A percentile compares a stretch with the other conserved stretches of the same genome.
phyloP scores from a whole-genome alignment of 2,113 vertebrate species.

The Anolis carolinensis region DNA sequence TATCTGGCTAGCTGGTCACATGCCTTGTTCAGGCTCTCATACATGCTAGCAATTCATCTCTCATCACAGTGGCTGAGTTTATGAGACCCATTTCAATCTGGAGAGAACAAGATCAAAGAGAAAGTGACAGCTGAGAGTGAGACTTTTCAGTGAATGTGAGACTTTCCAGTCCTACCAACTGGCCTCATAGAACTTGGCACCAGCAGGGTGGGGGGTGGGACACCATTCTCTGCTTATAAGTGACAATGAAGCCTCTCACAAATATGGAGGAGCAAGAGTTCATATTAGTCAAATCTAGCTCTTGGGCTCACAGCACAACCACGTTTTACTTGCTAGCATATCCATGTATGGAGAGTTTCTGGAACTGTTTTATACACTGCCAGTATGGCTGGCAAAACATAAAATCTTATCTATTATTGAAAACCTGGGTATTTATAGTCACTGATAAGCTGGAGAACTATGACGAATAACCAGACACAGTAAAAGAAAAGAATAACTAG shows the following conservation, averaged over 20 bases:
- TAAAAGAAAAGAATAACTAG: neutral
- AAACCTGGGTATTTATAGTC: neutral
- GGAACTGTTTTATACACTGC: neutral
- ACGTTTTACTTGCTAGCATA: neutral
- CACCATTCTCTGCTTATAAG: neutral
- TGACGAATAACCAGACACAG: neutral
- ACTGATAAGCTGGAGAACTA: neutral
- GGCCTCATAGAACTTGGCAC: neutral
- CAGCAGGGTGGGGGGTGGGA: too few relatives aligned
- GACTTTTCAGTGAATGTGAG: neutral
- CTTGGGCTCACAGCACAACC: neutral
- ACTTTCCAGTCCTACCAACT: conserved; percentile 10
- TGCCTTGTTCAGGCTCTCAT: neutral
- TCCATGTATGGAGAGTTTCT: neutral
- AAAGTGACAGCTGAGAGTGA: conserved; percentile 24
- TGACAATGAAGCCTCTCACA: neutral
- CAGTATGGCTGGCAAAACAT: neutral
- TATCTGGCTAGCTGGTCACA: conserved; percentile 1
- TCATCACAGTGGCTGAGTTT: conserved; percentile 7
- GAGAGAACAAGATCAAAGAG: conserved; percentile 13
- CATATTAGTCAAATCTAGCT: neutral
- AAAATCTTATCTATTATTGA: neutral
- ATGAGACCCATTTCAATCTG: conserved; percentile 1
- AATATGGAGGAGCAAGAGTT: neutral
- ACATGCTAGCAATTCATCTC: conserved; percentile 2